Percentiles rank a stretch among this genome's conserved stretches.
phyloP scores from a whole-genome alignment of 2,113 vertebrate genomes.

The Tachuris rubrigastra region DNA sequence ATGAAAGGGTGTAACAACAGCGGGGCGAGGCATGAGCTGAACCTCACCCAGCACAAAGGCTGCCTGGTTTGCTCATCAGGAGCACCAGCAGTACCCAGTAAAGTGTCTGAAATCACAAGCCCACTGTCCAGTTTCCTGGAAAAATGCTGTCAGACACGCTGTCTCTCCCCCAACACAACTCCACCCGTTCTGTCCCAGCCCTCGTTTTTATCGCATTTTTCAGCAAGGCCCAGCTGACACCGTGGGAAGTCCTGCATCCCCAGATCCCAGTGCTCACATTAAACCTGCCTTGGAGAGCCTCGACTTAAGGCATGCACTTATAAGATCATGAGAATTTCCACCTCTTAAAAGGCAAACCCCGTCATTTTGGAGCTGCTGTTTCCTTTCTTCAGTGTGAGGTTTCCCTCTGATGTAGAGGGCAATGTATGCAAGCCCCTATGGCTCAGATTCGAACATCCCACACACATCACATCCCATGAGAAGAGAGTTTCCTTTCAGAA shows the following conservation, averaged over 20 bases:
- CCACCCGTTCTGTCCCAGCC: neutral
- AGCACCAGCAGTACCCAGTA: neutral
- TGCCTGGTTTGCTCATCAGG: neutral
- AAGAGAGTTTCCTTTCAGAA: neutral
- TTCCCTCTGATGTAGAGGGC: neutral
- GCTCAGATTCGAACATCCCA: neutral
- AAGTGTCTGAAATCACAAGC: neutral
- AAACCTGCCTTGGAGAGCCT: neutral
- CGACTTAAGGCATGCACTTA: neutral
- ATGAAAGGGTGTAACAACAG: neutral
- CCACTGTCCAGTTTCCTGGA: constrained; percentile 6
- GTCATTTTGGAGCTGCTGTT: neutral
- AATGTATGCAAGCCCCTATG: neutral
- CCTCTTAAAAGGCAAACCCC: neutral
- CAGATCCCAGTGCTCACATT: neutral
- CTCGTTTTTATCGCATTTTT: neutral
- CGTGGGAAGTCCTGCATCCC: neutral
- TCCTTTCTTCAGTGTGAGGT: neutral
- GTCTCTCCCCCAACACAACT: neutral
- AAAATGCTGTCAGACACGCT: neutral
- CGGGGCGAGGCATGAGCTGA: neutral
- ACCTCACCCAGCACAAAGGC: neutral
- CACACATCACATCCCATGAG: neutral
- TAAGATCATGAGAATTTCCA: neutral
- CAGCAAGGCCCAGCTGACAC: neutral